Conservation (phyloP, 1,140 invertebrate species). For the Prorops nasuta region DNA sequence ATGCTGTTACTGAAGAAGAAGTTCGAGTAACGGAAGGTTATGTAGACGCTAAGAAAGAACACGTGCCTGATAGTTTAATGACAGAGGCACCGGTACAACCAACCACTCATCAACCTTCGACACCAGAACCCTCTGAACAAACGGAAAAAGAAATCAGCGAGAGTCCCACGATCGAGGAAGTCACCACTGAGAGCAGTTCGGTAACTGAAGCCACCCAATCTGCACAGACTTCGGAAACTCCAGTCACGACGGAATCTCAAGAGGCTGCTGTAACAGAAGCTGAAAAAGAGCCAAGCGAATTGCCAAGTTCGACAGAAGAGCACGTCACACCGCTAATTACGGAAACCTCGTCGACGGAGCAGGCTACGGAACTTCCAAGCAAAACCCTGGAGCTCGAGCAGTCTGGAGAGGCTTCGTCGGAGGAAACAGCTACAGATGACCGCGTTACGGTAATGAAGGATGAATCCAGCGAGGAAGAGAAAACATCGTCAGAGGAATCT, state of each 20-base stretch:
- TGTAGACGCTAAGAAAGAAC: slow-evolving; percentile 11
- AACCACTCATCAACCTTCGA: neutral
- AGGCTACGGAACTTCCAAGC: slow-evolving; percentile 19
- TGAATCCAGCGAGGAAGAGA: slow-evolving; percentile 11
- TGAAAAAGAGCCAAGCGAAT: neutral
- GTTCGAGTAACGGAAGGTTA: slow-evolving; percentile 27
- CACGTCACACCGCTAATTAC: neutral
- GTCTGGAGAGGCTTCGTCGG: slow-evolving; percentile 26
- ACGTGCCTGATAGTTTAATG: slow-evolving; percentile 20
- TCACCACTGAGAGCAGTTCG: slow-evolving; percentile 1
- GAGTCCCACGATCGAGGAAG: slow-evolving; percentile 4
- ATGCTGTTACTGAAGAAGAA: slow-evolving; percentile 26
- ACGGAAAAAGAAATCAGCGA: neutral
- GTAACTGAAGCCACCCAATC: neutral
- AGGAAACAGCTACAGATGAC: slow-evolving; percentile 15
- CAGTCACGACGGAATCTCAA: neutral
- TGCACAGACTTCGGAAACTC: neutral
- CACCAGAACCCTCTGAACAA: neutral
- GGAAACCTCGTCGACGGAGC: slow-evolving; percentile 1
- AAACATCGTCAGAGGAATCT: neutral
- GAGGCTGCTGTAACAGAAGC: slow-evolving; percentile 1
- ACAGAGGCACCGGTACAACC: slow-evolving; percentile 22
- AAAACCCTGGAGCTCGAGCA: slow-evolving; percentile 18
- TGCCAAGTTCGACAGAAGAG: neutral
- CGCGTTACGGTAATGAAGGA: too few relatives aligned